Evolutionary conservation across 2,113 vertebrate genomes (phyloP).

Genomic region (Antennarius striatus): DNA sequence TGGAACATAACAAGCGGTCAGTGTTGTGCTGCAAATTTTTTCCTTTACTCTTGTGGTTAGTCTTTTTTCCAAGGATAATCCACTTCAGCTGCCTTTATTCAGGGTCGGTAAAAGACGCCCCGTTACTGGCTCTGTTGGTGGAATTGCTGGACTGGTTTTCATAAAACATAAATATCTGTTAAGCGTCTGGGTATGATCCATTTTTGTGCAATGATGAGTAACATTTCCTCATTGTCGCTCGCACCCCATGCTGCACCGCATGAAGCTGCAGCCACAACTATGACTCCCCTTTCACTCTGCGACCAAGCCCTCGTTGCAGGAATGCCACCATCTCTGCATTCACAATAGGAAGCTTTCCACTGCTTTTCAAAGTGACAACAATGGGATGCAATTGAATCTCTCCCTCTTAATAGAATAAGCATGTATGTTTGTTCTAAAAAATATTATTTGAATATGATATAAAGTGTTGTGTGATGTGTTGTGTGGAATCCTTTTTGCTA

Average conservation of each 20-base stretch:
- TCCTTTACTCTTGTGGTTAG: slow-evolving; percentile 76
- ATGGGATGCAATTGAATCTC: slow-evolving; percentile 22
- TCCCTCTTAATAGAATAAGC: slow-evolving; percentile 22
- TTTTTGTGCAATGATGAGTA: slow-evolving; percentile 77
- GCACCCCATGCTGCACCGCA: slow-evolving; percentile 44
- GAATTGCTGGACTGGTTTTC: slow-evolving; percentile 76
- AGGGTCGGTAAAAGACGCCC: slow-evolving; percentile 76
- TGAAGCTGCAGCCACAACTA: slow-evolving; percentile 48
- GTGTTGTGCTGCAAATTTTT: slow-evolving; percentile 74
- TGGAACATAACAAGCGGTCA: slow-evolving; percentile 74
- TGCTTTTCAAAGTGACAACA: slow-evolving; percentile 44
- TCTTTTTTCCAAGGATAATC: slow-evolving; percentile 81
- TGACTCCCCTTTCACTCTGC: slow-evolving; percentile 37
- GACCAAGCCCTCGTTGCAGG: not conserved
- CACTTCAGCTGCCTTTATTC: slow-evolving; percentile 80
- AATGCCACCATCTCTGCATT: slow-evolving; percentile 28
- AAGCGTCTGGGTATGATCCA: slow-evolving; percentile 75
- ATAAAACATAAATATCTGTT: slow-evolving; percentile 82
- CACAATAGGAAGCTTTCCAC: slow-evolving; percentile 45
- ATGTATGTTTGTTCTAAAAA: slow-evolving; percentile 20
- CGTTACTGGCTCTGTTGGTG: slow-evolving; percentile 59
- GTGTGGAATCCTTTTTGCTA: slow-evolving; percentile 15
- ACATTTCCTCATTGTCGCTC: slow-evolving; percentile 77
- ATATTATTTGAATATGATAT: not conserved
- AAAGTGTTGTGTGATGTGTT: slow-evolving; percentile 37